These are phyloP conservation scores for Tetheella fluctuosa DNA, from an alignment of 2,888 invertebrate species.

Conservation along the genomic window DNA sequence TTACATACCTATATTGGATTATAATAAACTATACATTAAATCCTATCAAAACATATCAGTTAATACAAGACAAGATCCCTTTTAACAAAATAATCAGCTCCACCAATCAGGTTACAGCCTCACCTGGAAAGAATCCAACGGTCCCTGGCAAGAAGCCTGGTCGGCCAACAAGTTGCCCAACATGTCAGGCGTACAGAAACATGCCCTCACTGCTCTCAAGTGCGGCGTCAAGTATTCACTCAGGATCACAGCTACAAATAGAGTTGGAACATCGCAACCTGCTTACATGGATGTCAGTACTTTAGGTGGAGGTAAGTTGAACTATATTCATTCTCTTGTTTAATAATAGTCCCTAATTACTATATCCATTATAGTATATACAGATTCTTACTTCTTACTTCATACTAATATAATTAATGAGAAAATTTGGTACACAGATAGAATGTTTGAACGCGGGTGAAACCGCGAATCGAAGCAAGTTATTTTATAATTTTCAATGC, in stretches of 20 bases:
- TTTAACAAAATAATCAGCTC: not conserved
- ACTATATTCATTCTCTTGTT: too few relatives aligned
- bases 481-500: too few relatives aligned
- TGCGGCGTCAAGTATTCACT: conserved; percentile 94
- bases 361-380: too few relatives aligned
- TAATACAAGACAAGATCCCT: not conserved
- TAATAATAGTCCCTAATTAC: too few relatives aligned
- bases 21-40: too few relatives aligned
- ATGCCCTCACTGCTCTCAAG: conserved; percentile 88
- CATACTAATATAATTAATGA: too few relatives aligned
- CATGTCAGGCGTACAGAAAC: conserved; percentile 83
- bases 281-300: conserved; percentile 85
- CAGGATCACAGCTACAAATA: conserved; percentile 91
- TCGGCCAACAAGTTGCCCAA: conserved; percentile 82
- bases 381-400: not conserved
- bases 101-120: conserved; percentile 72
- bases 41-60: too few relatives aligned
- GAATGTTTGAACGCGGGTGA: too few relatives aligned
- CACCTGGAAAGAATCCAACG: conserved; percentile 79
- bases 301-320: conserved; percentile 81
- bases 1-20: too few relatives aligned
- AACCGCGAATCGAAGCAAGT: too few relatives aligned
- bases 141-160: conserved; percentile 85
- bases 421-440: too few relatives aligned
- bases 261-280: conserved; percentile 91